Evolutionary conservation across 2,888 invertebrate genomes (phyloP), one percentile per base, ranked within the genome.

Genomic region (Siphonodentalium dalli): DNA sequence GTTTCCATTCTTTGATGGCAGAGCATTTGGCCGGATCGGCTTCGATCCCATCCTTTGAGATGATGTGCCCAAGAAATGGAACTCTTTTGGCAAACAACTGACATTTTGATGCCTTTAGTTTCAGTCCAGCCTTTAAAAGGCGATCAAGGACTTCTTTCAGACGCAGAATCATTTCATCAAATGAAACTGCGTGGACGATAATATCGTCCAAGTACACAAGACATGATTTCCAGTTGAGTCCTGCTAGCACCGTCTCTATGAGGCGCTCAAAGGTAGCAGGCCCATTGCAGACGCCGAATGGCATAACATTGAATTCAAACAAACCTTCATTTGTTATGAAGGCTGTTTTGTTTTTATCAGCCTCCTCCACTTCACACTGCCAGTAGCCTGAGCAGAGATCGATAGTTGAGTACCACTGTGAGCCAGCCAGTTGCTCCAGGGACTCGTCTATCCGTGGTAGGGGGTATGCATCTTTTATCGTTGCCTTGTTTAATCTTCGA

Each of bases 141-240:
- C 54, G 28, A 7, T 62, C 27, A 13, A 68, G 48, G 2, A 68
- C 52, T 18, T 35, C 2, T 27, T 18, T 31, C 8, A 69, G 20
- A 26, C 52, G 37, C 2, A 48, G 21, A 8, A 63, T 8, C 38
- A 64, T 60, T 28, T 61, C 53, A n/a, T 63, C 57, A 40, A 66
- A 64, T 3, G 47, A 54, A 27, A 51, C 27, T 3, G 59, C 53
- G 31, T 50, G 64, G 1, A 68, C 51, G 8, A 80, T 66, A 7
- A 79, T 69, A 52, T 81, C 77, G 42, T 81, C 78, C 11, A 80
- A 38, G 47, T 79, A 82, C 0, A 79, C 74, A 24, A 81, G 69
- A 47, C 74, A 72, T 8, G 51, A 53, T 4, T 46, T 38, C 55
- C 58, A 65, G n/a, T 61, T 55, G 15, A 77, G 35, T 0, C 66